Percentiles rank a stretch among this genome's conserved stretches.
phyloP scores from a whole-genome alignment of 2,113 vertebrate species.

The Picathartes gymnocephalus region DNA sequence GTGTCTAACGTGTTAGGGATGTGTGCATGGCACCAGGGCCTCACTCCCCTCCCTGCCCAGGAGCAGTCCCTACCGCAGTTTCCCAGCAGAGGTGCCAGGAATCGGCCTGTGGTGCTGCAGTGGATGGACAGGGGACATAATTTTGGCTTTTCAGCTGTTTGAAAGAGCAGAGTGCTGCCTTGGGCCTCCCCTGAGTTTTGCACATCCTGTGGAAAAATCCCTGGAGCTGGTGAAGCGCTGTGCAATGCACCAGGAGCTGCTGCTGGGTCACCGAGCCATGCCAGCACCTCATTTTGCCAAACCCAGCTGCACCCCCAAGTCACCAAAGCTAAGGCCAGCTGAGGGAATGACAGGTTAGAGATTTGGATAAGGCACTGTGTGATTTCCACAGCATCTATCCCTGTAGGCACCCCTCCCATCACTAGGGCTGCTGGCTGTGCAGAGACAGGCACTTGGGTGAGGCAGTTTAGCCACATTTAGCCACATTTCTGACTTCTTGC shows the following conservation, averaged over 20 bases:
- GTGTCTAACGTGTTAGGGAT: neutral
- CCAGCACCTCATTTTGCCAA: neutral
- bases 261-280: accelerated
- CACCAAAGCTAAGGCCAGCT: neutral
- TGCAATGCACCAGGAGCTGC: neutral
- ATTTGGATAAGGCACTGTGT: accelerated
- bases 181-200: neutral
- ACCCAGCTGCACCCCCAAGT: neutral
- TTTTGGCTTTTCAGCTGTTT: neutral
- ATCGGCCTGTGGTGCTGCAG: neutral
- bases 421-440: accelerated
- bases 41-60: accelerated
- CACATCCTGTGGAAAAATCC: neutral
- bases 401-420: accelerated
- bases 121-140: accelerated
- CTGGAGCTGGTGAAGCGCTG: neutral
- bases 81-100: neutral
- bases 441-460: accelerated
- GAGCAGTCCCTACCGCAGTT: neutral
- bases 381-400: neutral
- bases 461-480: neutral
- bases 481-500: neutral
- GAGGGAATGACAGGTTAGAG: neutral
- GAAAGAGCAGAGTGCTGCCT: neutral
- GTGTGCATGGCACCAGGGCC: neutral